phyloP scores from a whole-genome alignment of 2,113 vertebrate genomes.

The Raphicerus campestris region DNA sequence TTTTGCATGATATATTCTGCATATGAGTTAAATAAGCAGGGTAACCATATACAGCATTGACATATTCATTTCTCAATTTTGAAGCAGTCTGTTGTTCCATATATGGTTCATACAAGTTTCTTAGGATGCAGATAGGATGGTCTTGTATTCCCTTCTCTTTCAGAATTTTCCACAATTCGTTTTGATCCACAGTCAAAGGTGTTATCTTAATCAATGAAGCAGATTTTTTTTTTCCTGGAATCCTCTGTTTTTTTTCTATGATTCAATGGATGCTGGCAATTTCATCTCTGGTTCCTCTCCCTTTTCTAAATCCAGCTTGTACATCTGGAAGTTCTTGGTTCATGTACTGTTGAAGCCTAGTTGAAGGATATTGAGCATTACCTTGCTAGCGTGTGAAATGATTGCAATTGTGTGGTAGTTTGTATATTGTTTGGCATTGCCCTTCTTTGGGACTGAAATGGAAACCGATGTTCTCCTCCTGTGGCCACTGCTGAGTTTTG shows the following conservation, averaged over 20 bases:
- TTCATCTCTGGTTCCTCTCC: background rate
- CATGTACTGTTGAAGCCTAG: background rate
- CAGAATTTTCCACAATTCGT: background rate
- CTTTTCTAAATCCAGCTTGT: background rate
- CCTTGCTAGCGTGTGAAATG: background rate
- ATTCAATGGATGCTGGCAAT: background rate
- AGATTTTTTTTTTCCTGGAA: background rate
- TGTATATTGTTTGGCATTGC: background rate
- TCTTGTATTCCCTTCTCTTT: background rate
- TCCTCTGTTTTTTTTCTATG: background rate
- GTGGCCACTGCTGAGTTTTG: background rate
- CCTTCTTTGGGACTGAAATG: background rate
- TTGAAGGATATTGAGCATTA: background rate
- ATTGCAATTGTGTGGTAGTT: background rate
- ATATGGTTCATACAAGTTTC: background rate
- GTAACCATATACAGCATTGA: background rate
- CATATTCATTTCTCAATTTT: rapidly evolving
- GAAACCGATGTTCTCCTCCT: background rate
- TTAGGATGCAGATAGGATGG: background rate
- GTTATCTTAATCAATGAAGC: background rate
- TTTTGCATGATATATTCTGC: background rate
- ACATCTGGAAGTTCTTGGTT: background rate
- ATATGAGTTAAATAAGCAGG: background rate
- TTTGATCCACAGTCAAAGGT: background rate
- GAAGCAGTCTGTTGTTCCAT: background rate